phyloP scores from a whole-genome alignment of 2,888 invertebrate genomes.

The Conops quadrifasciatus region DNA sequence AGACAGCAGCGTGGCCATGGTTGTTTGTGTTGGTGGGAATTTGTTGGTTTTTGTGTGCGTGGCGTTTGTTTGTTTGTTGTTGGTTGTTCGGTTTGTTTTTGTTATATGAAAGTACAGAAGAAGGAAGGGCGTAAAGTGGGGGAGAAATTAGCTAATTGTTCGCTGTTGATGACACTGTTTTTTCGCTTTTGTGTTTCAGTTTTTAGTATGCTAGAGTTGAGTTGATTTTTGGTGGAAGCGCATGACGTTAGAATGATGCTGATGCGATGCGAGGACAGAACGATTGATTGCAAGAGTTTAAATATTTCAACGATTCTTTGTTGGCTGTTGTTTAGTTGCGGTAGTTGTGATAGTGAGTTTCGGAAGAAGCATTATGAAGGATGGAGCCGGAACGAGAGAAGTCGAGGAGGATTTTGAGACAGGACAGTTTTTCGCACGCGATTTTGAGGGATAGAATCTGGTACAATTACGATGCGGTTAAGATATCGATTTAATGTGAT shows the following conservation, averaged over 20 bases:
- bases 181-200: conserved; percentile 33
- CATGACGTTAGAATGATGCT: conserved; percentile 42
- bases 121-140: conserved; percentile 20
- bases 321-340: conserved; percentile 32
- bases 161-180: conserved; percentile 44
- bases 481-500: background rate
- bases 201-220: conserved; percentile 28
- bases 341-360: conserved; percentile 22
- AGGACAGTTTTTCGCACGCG: conserved; percentile 37
- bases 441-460: conserved; percentile 20
- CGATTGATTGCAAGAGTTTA: conserved; percentile 23
- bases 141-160: conserved; percentile 40
- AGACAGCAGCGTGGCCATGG: conserved; percentile 4
- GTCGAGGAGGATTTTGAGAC: conserved; percentile 24
- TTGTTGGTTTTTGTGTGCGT: conserved; percentile 32
- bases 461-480: conserved; percentile 19
- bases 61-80: conserved; percentile 27
- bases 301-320: conserved; percentile 19
- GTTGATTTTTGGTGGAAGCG: conserved; percentile 32
- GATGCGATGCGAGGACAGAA: conserved; percentile 40
- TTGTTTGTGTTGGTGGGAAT: conserved; percentile 20
- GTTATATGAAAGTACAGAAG: conserved; percentile 54
- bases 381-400: conserved; percentile 14
- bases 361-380: conserved; percentile 29
- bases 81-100: conserved; percentile 37